phyloP scores from a whole-genome alignment of 1,140 invertebrate genomes.

The Lepidostoma basale region DNA sequence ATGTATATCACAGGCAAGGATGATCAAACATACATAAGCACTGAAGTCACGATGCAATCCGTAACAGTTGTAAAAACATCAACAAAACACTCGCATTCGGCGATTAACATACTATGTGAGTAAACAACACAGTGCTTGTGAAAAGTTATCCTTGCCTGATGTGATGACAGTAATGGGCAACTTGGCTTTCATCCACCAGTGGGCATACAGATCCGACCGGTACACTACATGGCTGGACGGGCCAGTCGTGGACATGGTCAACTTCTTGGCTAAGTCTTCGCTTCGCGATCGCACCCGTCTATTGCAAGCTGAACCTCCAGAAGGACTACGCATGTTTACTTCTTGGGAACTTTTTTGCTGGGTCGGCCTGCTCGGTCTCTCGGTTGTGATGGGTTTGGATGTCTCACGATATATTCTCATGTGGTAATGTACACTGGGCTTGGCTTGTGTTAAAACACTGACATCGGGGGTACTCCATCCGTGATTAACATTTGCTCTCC shows the following conservation, averaged over 20 bases:
- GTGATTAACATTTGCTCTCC: slow-evolving; percentile 53
- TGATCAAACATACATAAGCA: slow-evolving; percentile 61
- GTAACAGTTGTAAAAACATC: slow-evolving; percentile 26
- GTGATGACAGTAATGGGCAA: slow-evolving; percentile 70
- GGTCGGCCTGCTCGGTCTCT: slow-evolving; percentile 33
- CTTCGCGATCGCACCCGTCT: slow-evolving; percentile 52
- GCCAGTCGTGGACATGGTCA: slow-evolving; percentile 52
- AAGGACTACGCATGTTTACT: not conserved
- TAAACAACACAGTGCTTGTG: slow-evolving; percentile 43
- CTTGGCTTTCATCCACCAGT: slow-evolving; percentile 90
- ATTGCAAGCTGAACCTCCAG: slow-evolving; percentile 10
- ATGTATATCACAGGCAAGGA: slow-evolving; percentile 60
- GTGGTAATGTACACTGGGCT: slow-evolving; percentile 59
- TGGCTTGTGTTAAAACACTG: slow-evolving; percentile 51
- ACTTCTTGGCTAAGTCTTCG: slow-evolving; percentile 56
- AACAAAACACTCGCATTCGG: slow-evolving; percentile 33
- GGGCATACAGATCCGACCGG: slow-evolving; percentile 83
- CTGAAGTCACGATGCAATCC: slow-evolving; percentile 48
- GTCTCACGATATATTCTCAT: slow-evolving; percentile 58
- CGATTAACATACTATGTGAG: slow-evolving; percentile 23
- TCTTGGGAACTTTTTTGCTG: slow-evolving; percentile 25
- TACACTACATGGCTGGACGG: slow-evolving; percentile 63
- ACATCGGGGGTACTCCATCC: slow-evolving; percentile 59
- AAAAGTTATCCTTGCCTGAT: slow-evolving; percentile 67
- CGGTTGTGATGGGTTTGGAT: slow-evolving; percentile 47